phyloP scores from a whole-genome alignment of 2,888 invertebrate species.

The Siphlonurus alternatus region DNA sequence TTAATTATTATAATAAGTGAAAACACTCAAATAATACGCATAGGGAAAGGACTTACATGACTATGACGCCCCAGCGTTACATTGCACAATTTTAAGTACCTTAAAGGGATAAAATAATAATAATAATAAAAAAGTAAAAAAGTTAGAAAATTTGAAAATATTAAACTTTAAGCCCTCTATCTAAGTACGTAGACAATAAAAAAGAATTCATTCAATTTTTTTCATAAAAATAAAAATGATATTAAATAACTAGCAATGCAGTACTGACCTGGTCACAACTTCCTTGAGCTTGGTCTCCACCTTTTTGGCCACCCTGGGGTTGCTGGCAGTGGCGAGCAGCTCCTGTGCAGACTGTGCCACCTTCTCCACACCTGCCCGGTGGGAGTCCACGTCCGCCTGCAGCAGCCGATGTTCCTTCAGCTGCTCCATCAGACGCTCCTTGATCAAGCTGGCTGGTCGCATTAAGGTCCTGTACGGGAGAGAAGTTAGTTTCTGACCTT shows the following conservation, averaged over 20 bases:
- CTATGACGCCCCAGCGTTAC: no score
- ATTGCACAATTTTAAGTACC: no score
- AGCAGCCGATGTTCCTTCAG: slow-evolving; percentile 69
- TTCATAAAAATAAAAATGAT: no score
- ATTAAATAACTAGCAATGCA: no score
- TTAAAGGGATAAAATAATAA: background rate
- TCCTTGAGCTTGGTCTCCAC: slow-evolving; percentile 80
- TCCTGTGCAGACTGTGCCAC: slow-evolving; percentile 64
- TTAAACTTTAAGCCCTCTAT: no score
- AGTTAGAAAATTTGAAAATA: no score
- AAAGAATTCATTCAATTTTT: no score
- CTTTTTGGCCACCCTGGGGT: slow-evolving; percentile 74
- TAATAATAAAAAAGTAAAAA: background rate
- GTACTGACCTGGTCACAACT: slow-evolving; percentile 44
- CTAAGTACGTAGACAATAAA: no score
- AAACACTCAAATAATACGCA: no score
- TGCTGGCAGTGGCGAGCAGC: slow-evolving; percentile 61
- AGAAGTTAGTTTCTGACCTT: background rate
- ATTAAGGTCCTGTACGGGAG: slow-evolving; percentile 36
- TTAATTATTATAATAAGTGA: no score
- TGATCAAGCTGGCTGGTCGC: slow-evolving; percentile 70
- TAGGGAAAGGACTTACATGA: no score
- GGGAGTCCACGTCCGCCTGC: slow-evolving; percentile 70
- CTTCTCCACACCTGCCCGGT: slow-evolving; percentile 69
- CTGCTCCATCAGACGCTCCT: slow-evolving; percentile 76